phyloP scores from a whole-genome alignment of 2,113 vertebrate species.

The Bos indicus region DNA sequence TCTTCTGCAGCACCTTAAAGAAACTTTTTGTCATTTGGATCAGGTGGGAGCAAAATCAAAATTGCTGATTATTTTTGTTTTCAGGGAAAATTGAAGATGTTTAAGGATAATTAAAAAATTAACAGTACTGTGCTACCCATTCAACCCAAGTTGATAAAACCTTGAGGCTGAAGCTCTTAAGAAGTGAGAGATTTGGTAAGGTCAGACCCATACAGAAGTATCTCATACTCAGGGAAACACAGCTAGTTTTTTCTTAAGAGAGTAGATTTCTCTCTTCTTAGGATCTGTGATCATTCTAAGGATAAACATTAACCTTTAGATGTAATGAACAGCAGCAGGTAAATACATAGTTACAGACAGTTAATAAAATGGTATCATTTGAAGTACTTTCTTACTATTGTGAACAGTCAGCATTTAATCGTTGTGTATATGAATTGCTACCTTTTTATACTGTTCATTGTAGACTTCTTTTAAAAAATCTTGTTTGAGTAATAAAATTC shows the following conservation, averaged over 20 bases:
- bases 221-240: neutral
- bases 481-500: neutral
- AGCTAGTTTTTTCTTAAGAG: neutral
- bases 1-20: constrained; percentile 95
- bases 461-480: neutral
- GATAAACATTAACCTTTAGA: neutral
- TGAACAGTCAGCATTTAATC: neutral
- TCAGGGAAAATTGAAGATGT: neutral
- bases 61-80: constrained; percentile 23
- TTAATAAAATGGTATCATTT: neutral
- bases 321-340: neutral
- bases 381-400: neutral
- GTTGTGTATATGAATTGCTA: neutral
- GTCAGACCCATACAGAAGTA: neutral
- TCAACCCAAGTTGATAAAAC: neutral
- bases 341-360: neutral
- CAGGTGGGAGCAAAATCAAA: constrained; percentile 82
- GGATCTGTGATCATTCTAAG: neutral
- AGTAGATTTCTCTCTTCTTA: neutral
- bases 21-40: constrained; percentile 95
- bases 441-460: neutral
- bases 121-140: neutral
- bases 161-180: neutral
- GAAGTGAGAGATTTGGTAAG: neutral
- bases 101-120: neutral